Conservation (phyloP, 2,113 vertebrate species). For the Dipodomys merriami region DNA sequence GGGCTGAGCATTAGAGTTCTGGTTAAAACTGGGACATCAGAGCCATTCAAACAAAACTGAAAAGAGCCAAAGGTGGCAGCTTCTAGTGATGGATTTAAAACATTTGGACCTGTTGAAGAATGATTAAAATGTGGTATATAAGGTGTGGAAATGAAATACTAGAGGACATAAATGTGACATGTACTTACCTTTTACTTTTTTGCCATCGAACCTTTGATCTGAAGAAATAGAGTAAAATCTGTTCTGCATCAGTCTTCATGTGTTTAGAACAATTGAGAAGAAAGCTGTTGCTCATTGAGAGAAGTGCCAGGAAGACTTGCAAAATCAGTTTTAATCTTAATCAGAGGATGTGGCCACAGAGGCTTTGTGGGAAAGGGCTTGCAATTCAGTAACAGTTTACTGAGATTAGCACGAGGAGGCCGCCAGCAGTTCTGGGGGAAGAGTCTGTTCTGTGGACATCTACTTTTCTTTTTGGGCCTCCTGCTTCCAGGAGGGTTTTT, state of each 20-base stretch:
- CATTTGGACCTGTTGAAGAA: background rate
- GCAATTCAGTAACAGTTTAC: background rate
- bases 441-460: too few species aligned
- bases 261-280: background rate
- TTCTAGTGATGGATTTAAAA: background rate
- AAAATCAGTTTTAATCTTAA: background rate
- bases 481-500: background rate
- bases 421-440: too few species aligned
- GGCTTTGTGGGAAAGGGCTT: background rate
- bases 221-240: background rate
- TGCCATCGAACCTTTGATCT: constrained; percentile 9
- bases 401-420: background rate
- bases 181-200: background rate
- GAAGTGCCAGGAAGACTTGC: background rate
- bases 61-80: background rate
- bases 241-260: background rate
- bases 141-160: constrained; percentile 20
- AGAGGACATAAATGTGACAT: background rate
- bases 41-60: background rate
- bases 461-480: background rate
- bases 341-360: background rate
- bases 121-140: background rate
- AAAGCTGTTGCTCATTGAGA: background rate
- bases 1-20: background rate
- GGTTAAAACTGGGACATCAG: background rate